These are phyloP conservation scores for Podarcis siculus DNA, from an alignment of 2,797 vertebrate genomes.

Conservation along the genomic window DNA sequence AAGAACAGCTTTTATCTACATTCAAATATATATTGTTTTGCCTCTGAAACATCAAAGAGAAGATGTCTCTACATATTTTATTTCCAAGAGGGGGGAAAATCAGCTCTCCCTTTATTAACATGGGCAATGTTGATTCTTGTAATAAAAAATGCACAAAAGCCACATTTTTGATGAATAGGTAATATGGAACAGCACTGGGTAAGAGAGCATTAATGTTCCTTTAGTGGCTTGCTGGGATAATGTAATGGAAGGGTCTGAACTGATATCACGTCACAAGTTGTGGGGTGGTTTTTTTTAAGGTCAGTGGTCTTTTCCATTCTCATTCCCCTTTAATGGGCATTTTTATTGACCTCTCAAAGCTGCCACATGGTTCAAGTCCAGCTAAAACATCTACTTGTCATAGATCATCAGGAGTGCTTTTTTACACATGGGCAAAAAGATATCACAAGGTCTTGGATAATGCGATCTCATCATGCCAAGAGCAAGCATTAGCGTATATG, in stretches of 20 bases:
- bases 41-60: constrained; percentile 82
- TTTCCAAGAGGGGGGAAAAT: constrained; percentile 75
- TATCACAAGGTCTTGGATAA: constrained; percentile 21
- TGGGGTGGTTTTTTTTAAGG: background rate
- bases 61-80: constrained; percentile 81
- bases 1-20: constrained; percentile 77
- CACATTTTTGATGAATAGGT: constrained; percentile 83
- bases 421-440: constrained; percentile 12
- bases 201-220: constrained; percentile 69
- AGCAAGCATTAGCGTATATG: constrained; percentile 6
- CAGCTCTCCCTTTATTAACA: constrained; percentile 81
- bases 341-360: constrained; percentile 50
- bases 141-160: constrained; percentile 86
- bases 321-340: background rate
- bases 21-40: constrained; percentile 84
- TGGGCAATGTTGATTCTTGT: constrained; percentile 83
- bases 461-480: background rate
- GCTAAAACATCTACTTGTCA: background rate
- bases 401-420: background rate
- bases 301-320: background rate
- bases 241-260: constrained; percentile 50
- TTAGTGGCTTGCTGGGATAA: constrained; percentile 58
- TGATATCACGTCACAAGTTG: constrained; percentile 7
- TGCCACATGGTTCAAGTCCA: background rate
- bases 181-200: constrained; percentile 71